phyloP scores from a whole-genome alignment of 1,140 invertebrate species.

The Lysiphlebus fabarum region DNA sequence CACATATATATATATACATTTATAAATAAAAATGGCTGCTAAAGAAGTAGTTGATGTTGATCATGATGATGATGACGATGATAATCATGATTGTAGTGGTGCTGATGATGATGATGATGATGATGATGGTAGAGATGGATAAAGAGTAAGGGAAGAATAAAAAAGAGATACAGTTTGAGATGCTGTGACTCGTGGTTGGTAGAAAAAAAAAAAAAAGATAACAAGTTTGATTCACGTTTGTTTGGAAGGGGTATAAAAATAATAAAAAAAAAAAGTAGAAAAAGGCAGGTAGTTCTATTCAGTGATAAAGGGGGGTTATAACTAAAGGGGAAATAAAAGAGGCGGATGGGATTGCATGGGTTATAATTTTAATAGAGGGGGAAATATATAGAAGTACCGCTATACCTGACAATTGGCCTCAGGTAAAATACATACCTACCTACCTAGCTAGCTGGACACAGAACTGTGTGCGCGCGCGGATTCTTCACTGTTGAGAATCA shows the following conservation, averaged over 20 bases:
- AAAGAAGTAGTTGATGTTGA: too few species aligned
- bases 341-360: conserved; percentile 19
- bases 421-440: conserved; percentile 49
- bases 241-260: neutral
- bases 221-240: too few species aligned
- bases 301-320: neutral
- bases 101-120: too few species aligned
- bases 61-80: too few species aligned
- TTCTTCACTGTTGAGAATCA: conserved; percentile 20
- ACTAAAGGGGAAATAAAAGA: conserved; percentile 16
- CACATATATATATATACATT: too few species aligned
- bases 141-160: too few species aligned
- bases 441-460: conserved; percentile 39
- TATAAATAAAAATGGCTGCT: too few species aligned
- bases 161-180: too few species aligned
- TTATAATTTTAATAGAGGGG: conserved; percentile 21
- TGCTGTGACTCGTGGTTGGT: neutral
- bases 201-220: conserved; percentile 8
- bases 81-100: too few species aligned
- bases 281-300: neutral
- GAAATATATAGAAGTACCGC: conserved; percentile 40
- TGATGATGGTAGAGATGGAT: too few species aligned
- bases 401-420: conserved; percentile 41
- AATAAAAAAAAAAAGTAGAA: conserved; percentile 16
- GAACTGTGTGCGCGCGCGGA: conserved; percentile 25